Evolutionary conservation across 2,797 vertebrate species (phyloP).

Genomic region (Anomalospiza imberbis): DNA sequence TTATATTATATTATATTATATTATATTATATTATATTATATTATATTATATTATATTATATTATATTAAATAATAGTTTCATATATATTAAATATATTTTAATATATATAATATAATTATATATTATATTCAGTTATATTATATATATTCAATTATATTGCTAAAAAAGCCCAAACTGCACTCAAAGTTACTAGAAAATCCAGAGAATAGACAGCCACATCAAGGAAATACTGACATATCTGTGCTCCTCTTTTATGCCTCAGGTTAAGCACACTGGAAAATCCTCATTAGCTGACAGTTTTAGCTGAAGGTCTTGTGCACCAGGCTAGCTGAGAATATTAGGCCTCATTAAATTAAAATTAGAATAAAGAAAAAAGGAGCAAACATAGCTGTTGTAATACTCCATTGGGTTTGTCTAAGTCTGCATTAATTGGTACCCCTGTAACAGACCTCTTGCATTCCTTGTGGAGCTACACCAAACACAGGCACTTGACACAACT

Average conservation of each 20-base stretch:
- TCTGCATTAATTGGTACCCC: not conserved
- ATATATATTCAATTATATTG: too few species aligned
- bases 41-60: too few species aligned
- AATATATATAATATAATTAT: too few species aligned
- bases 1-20: too few species aligned
- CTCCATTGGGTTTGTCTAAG: constrained; percentile 4
- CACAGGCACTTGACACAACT: not conserved
- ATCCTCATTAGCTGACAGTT: constrained; percentile 43
- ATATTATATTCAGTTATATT: too few species aligned
- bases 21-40: too few species aligned
- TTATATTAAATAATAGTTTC: too few species aligned
- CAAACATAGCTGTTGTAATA: not conserved
- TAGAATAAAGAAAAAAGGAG: not conserved
- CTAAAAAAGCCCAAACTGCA: not conserved
- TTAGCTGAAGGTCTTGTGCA: not conserved
- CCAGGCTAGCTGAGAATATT: constrained; percentile 20
- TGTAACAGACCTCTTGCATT: not conserved
- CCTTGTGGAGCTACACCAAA: not conserved
- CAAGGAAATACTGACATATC: not conserved
- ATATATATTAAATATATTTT: too few species aligned
- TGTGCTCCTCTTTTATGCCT: not conserved
- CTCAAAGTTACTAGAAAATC: not conserved
- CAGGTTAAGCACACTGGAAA: constrained; percentile 18
- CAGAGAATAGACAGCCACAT: not conserved
- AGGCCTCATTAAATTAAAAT: constrained; percentile 46